A percentile compares a stretch with the other conserved stretches of the same genome.
Conservation (phyloP, 2,888 invertebrate species). For the Tachina grossa region DNA sequence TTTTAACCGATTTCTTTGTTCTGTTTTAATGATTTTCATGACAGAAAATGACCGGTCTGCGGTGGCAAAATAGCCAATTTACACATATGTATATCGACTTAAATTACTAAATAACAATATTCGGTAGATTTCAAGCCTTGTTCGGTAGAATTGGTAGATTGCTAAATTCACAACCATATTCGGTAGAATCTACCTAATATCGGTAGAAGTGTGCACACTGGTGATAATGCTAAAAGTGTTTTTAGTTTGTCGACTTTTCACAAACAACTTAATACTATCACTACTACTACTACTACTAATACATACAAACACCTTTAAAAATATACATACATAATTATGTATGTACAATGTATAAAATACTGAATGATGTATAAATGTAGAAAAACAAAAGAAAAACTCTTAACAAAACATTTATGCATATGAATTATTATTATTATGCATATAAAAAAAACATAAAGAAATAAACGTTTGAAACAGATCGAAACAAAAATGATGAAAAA, state of each 20-base stretch:
- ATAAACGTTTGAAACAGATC: conserved; percentile 13
- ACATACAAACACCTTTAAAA: conserved; percentile 26
- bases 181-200: too few species aligned
- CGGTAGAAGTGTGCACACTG: too few species aligned
- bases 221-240: conserved; percentile 2
- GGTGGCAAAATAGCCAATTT: too few species aligned
- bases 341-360: conserved; percentile 53
- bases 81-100: too few species aligned
- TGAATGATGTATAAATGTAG: conserved; percentile 55
- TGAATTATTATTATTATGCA: too few species aligned
- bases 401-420: conserved; percentile 44
- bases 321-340: neutral
- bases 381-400: conserved; percentile 38
- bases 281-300: neutral
- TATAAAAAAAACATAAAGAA: conserved; percentile 36
- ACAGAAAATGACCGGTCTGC: too few species aligned
- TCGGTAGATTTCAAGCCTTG: too few species aligned
- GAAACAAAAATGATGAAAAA: conserved; percentile 52
- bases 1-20: too few species aligned
- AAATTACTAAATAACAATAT: too few species aligned
- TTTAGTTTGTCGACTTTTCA: neutral
- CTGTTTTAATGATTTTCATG: too few species aligned
- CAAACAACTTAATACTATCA: conserved; percentile 1
- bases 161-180: too few species aligned
- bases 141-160: too few species aligned